A percentile compares a stretch with the other conserved stretches of the same genome.
Evolutionary conservation across 2,888 invertebrate species (phyloP).

Genomic region (Noctua janthina): DNA sequence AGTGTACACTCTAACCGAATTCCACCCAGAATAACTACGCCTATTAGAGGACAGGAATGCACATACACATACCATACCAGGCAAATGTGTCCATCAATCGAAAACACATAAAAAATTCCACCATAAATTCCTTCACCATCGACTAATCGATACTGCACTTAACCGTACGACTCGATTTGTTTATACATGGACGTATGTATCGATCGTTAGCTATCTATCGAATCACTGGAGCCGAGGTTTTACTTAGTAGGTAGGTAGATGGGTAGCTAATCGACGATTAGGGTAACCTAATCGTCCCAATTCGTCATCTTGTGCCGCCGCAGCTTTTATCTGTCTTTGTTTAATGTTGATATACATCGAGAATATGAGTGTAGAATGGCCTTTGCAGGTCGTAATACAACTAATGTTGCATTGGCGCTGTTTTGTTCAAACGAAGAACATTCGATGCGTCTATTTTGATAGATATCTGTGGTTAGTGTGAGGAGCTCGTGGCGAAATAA

Average conservation of each 20-base stretch:
- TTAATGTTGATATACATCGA: slow-evolving; percentile 38
- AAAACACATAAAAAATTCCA: slow-evolving; percentile 18
- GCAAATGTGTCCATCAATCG: not conserved
- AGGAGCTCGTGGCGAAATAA: no score
- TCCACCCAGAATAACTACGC: not conserved
- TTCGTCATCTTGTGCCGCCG: slow-evolving; percentile 62
- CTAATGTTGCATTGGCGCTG: not conserved
- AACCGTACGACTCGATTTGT: slow-evolving; percentile 13
- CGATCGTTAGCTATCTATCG: slow-evolving; percentile 26
- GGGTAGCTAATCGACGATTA: slow-evolving; percentile 31
- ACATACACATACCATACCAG: not conserved
- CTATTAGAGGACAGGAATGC: not conserved
- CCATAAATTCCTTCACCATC: not conserved
- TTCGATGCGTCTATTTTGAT: no score
- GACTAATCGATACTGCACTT: slow-evolving; percentile 28
- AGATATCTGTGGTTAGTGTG: no score
- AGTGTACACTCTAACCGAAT: not conserved
- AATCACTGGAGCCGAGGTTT: slow-evolving; percentile 16
- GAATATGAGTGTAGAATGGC: slow-evolving; percentile 20
- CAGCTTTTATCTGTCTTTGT: slow-evolving; percentile 63
- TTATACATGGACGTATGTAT: slow-evolving; percentile 6
- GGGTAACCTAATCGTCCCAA: slow-evolving; percentile 51
- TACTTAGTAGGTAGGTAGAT: slow-evolving; percentile 1
- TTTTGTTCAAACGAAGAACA: not conserved
- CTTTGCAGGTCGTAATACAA: not conserved